Evolutionary conservation across 1,140 invertebrate genomes (phyloP).

Genomic region (Hestina assimilis): DNA sequence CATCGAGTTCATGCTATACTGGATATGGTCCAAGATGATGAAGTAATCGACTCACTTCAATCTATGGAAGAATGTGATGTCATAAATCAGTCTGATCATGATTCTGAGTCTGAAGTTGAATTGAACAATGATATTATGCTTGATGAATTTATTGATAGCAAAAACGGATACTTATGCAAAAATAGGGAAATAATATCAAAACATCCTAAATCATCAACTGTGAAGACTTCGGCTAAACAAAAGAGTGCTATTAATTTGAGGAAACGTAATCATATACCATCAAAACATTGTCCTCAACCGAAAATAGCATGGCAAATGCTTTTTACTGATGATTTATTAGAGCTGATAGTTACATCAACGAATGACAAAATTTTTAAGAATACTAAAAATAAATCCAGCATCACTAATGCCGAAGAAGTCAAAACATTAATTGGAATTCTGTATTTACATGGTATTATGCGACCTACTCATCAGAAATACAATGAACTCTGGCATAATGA

Average conservation of each 20-base stretch:
- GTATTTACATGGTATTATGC: conserved; percentile 72
- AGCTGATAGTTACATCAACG: conserved; percentile 69
- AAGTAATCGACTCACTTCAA: conserved; percentile 68
- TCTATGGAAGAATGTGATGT: conserved; percentile 63
- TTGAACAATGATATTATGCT: conserved; percentile 42
- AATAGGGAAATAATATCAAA: conserved; percentile 51
- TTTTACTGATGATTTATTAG: conserved; percentile 71
- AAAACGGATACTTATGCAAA: conserved; percentile 59
- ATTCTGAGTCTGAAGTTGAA: conserved; percentile 65
- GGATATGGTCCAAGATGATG: conserved; percentile 71
- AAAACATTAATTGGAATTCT: conserved; percentile 76
- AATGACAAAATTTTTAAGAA: conserved; percentile 64
- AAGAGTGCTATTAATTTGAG: conserved; percentile 38
- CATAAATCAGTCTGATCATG: conserved; percentile 63
- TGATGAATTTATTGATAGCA: conserved; percentile 52
- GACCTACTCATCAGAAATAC: conserved; percentile 66
- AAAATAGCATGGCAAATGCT: conserved; percentile 70
- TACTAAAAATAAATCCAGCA: conserved; percentile 23
- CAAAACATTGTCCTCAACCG: conserved; percentile 45
- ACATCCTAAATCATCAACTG: conserved; percentile 39
- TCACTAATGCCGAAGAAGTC: conserved; percentile 65
- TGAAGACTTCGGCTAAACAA: conserved; percentile 31
- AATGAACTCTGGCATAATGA: conserved; percentile 72
- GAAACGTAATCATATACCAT: conserved; percentile 35
- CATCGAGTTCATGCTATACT: conserved; percentile 73